Base-by-base conservation (phyloP, 2,113 vertebrate species). In the Hystrix cristata region DNA sequence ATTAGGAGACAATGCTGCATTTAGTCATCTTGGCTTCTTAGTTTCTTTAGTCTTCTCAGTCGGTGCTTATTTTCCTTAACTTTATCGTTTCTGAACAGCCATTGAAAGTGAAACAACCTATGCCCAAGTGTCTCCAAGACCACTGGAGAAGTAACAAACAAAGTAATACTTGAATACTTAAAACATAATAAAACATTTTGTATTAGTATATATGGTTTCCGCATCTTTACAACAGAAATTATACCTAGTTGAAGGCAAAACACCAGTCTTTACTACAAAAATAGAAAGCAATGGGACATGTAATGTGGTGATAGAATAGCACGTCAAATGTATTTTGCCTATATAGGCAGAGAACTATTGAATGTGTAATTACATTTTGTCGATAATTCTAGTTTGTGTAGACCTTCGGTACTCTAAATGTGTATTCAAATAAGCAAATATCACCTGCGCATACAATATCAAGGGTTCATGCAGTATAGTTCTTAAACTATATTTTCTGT, bases 361-460 rank as follows among this genome's bases (percentile, higher is more conserved):
- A 51, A 27, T 2, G 2, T 31, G 51, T 29, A 19, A 6, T n/a
- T 81, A 2, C 2, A 7, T n/a, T 15, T 3, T 76, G 43, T 53
- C 80, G 81, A 27, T 9, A 29, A 31, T 16, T 67, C 34, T 18
- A 71, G 60, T 13, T 34, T 55, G 16, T 38, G 7, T 60, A 43
- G 46, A 15, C n/a, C 46, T 15, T 16, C 0, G 7, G 10, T 62
- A 64, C 1, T 31, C n/a, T 34, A 29, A n/a, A 60, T 38, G 3
- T 14, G 4, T 10, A 23, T 5, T 5, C 1, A 23, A 7, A 34
- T 19, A 9, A 72, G 51, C 25, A 79, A 71, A 48, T 1, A 60
- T 2, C 2, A 3, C 14, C 55, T 29, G 1, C 0, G 38, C 25
- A 57, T 14, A 38, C 43, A 19, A 2, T 9, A 43, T 1, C 69